A percentile compares a stretch with the other conserved stretches of the same genome.
phyloP scores from a whole-genome alignment of 2,888 invertebrate genomes.

The Nyleta sp. region DNA sequence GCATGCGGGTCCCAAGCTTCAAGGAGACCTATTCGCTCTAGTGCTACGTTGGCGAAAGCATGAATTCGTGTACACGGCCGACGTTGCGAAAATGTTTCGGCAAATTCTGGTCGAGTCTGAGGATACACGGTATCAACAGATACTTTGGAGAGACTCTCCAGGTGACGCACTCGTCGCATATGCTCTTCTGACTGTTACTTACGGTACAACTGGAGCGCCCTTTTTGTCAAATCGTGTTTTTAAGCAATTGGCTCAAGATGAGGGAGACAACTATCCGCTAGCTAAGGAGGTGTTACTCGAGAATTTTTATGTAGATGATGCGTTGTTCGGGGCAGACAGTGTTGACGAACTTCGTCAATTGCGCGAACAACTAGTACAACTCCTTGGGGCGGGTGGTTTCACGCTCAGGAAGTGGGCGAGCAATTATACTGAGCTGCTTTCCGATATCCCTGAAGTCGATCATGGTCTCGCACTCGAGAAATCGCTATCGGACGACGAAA shows the following conservation, averaged over 20 bases:
- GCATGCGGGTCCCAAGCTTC: not conserved
- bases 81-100: not conserved
- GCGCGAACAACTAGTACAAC: not conserved
- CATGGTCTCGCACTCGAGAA: not conserved
- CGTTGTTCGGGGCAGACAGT: not conserved
- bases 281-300: not conserved
- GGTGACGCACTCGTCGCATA: not conserved
- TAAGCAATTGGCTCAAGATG: not conserved
- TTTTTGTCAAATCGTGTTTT: not conserved
- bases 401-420: not conserved
- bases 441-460: not conserved
- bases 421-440: not conserved
- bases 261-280: not conserved
- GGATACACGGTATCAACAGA: not conserved
- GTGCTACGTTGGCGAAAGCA: not conserved
- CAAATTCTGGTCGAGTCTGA: not conserved
- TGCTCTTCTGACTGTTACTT: not conserved
- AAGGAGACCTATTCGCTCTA: not conserved
- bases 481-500: too few relatives aligned
- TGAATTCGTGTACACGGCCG: not conserved
- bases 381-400: not conserved
- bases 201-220: not conserved
- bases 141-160: not conserved
- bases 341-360: not conserved
- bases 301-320: conserved; percentile 9